Conservation (phyloP, 2,113 vertebrate genomes). For the Cynoglossus semilaevis region DNA sequence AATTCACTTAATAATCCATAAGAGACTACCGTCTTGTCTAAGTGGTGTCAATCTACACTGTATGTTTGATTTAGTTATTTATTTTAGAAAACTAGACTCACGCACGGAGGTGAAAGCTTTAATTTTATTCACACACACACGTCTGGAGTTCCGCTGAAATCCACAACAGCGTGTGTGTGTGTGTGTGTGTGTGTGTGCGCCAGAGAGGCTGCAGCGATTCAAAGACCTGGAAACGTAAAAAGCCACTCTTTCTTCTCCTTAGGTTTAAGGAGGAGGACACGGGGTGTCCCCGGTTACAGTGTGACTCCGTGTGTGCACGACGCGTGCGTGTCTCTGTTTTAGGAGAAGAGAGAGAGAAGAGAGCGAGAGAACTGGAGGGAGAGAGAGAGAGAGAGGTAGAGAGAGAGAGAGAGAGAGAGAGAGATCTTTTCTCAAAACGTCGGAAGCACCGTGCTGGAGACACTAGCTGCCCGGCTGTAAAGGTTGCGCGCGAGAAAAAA, state of each 20-base stretch:
- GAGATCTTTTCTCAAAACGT: not conserved
- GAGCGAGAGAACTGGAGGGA: slow-evolving; percentile 5
- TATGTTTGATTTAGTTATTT: too few species aligned
- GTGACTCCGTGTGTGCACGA: slow-evolving; percentile 30
- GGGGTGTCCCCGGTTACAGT: slow-evolving; percentile 61
- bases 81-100: too few species aligned
- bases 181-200: too few species aligned
- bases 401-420: slow-evolving; percentile 59
- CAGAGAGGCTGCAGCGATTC: slow-evolving; percentile 30
- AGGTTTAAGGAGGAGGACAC: slow-evolving; percentile 67
- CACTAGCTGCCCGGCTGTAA: slow-evolving; percentile 42
- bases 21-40: slow-evolving; percentile 5
- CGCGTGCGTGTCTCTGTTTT: slow-evolving; percentile 28
- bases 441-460: slow-evolving; percentile 58
- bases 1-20: slow-evolving; percentile 69
- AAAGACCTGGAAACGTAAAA: slow-evolving; percentile 29
- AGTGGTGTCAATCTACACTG: too few species aligned
- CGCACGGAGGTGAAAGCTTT: too few species aligned
- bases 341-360: slow-evolving; percentile 35
- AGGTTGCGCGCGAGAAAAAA: slow-evolving; percentile 22
- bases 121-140: too few species aligned
- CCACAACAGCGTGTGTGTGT: slow-evolving; percentile 11
- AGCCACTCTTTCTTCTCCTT: slow-evolving; percentile 70
- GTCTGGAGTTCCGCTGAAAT: too few species aligned
- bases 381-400: slow-evolving; percentile 41